Base-by-base conservation (phyloP, 2,797 vertebrate genomes). In the Clarias laeviceps region DNA sequence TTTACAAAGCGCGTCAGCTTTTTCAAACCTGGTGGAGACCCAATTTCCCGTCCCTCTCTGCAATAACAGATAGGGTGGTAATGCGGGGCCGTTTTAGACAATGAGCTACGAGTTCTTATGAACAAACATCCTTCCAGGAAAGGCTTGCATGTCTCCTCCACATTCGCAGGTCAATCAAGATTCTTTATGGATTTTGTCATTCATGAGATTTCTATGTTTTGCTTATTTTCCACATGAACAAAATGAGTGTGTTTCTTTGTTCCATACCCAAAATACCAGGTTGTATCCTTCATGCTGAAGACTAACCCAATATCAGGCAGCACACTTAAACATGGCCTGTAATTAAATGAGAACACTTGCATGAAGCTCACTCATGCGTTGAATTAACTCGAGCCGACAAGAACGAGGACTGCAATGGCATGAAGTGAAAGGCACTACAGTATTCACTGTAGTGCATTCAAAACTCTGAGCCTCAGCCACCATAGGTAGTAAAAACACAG, bases 261-360 rank as follows among this genome's bases (percentile, higher is more conserved):
- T 81, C 66, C 4, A 32, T 56, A 7, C 40, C 79, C 40, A 40
- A 29, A 12, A 24, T 27, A 24, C 22, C 34, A 7, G 37, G 76
- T 2, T 24, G 29, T 17, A 17, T 54, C 27, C 18, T 56, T 64
- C 62, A 24, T 15, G 79, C 45, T 84, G 68, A 82, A 64, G 81
- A 85, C 80, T 85, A 84, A 82, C 65, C 87, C 65, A 70, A 91
- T 87, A 88, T 88, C 82, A 32, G 34, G 66, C 50, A 61, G 84
- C 85, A 72, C 77, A 84, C 87, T 88, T 61, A 15, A 86, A 56
- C 65, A 65, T 81, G 84, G 86, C 61, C 86, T 62, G 65, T 88
- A 88, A 89, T 88, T 88, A 89, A 72, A 73, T 29, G 57, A 57
- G 81, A 78, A 82, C 37, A 68, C 69, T 85, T 83, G 65, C 24